These are phyloP conservation scores for Daphoenositta chrysoptera DNA, from an alignment of 2,113 vertebrate genomes.

Conservation along the genomic window DNA sequence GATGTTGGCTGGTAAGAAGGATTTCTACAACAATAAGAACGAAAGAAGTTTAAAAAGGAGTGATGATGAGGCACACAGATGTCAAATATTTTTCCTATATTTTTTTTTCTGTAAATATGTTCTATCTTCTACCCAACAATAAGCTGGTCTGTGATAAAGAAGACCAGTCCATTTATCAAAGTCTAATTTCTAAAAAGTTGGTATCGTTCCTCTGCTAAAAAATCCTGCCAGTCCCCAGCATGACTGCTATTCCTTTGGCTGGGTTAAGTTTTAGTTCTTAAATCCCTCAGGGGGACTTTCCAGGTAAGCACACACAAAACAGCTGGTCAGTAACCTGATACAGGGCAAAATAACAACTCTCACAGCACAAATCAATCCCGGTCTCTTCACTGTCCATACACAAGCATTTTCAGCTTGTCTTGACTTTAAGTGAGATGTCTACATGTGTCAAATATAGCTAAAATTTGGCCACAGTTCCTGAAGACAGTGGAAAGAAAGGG, in stretches of 20 bases:
- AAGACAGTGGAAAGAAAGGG: not conserved
- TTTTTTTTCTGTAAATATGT: not conserved
- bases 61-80: not conserved
- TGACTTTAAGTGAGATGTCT: not conserved
- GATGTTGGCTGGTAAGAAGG: slow-evolving; percentile 79
- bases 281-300: not conserved
- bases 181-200: not conserved
- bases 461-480: not conserved
- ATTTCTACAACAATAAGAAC: slow-evolving; percentile 54
- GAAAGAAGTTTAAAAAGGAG: not conserved
- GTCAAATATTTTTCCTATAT: not conserved
- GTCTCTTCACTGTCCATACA: not conserved
- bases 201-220: not conserved
- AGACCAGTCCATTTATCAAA: not conserved
- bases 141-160: not conserved
- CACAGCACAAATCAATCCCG: not conserved
- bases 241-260: not conserved
- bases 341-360: not conserved
- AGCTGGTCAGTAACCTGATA: not conserved
- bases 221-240: not conserved
- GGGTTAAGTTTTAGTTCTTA: not conserved
- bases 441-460: not conserved
- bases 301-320: not conserved
- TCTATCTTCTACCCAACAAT: not conserved
- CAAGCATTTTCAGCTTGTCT: not conserved